Evolutionary conservation across 2,797 vertebrate species (phyloP).

Genomic region (Threskiornis aethiopicus): DNA sequence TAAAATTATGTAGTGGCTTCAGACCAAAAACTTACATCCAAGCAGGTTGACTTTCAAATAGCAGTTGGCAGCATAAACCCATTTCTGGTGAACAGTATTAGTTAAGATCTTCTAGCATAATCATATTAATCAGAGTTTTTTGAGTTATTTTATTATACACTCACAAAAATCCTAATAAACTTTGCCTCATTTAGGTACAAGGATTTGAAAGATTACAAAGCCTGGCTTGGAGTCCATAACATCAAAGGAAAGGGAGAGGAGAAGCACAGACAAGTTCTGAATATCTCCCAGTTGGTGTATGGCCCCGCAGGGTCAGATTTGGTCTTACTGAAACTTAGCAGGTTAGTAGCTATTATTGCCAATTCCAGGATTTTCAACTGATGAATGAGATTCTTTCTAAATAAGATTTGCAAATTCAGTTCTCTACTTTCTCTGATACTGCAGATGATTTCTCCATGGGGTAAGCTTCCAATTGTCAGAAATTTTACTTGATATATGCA

Average conservation of each 20-base stretch:
- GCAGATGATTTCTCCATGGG: not conserved
- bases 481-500: not conserved
- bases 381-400: not conserved
- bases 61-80: not conserved
- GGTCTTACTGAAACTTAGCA: conserved; percentile 88
- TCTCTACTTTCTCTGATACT: not conserved
- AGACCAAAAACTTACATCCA: not conserved
- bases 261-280: conserved; percentile 86
- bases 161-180: not conserved
- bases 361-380: not conserved
- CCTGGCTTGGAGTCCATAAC: conserved; percentile 90
- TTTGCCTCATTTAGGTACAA: conserved; percentile 80
- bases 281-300: conserved; percentile 90
- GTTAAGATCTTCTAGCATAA: conserved; percentile 18
- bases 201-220: conserved; percentile 91
- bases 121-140: not conserved
- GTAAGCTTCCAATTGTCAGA: not conserved
- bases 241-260: conserved; percentile 83
- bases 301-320: conserved; percentile 91
- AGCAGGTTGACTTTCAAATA: conserved; percentile 40
- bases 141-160: not conserved
- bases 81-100: not conserved
- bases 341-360: conserved; percentile 74
- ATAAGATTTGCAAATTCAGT: not conserved
- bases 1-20: conserved; percentile 8